Base-by-base conservation (phyloP, 1,140 invertebrate species). In the Thalassaphorura encarpata region DNA sequence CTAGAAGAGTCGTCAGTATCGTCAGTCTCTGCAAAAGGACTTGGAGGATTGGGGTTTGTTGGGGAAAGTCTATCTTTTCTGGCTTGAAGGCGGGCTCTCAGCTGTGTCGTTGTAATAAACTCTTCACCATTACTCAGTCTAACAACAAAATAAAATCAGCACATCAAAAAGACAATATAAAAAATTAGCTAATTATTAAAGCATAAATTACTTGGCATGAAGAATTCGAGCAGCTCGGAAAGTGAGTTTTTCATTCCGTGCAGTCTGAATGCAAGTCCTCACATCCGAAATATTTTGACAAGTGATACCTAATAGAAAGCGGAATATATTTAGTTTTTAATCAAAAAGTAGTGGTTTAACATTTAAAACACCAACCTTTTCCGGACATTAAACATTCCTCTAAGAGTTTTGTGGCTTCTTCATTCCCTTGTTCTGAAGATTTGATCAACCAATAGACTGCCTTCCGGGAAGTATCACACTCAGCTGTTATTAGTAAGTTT, bases 371-470 rank as follows among this genome's bases (percentile, higher is more conserved):
- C 18, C 21, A 36, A 75, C 77, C 77, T 65, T 81, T 79, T 27
- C 86, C 84, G 27, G 79, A 81, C 24, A 82, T 76, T 36, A 85
- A 78, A 71, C 89, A 92, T 70, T 86, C 77, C 66, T 78, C 77
- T 28, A 95, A 73, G 62, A 89, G 76, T 52, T 81, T 78, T 23
- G 87, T 87, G 3, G 89, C 89, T 69, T 89, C 86, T 57, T 82
- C 76, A 69, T 91, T 88, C 2, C 89, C 89, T 70, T 92, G 87
- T 66, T 89, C 84, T 0, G 89, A 89, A 1, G 90, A 87, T 71
- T 84, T 84, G 16, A 89, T 83, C 5, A 95, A 69, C 89, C 89
- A 94, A 66, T 87, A 83, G 36, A 94, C 80, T 0, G 87, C 89
- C 54, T 80, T 64, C 36, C 77, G 71, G 8, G 77, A 78, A 71